A percentile compares a stretch with the other conserved stretches of the same genome.
phyloP scores from a whole-genome alignment of 1,140 invertebrate genomes.

The Apis dorsata region DNA sequence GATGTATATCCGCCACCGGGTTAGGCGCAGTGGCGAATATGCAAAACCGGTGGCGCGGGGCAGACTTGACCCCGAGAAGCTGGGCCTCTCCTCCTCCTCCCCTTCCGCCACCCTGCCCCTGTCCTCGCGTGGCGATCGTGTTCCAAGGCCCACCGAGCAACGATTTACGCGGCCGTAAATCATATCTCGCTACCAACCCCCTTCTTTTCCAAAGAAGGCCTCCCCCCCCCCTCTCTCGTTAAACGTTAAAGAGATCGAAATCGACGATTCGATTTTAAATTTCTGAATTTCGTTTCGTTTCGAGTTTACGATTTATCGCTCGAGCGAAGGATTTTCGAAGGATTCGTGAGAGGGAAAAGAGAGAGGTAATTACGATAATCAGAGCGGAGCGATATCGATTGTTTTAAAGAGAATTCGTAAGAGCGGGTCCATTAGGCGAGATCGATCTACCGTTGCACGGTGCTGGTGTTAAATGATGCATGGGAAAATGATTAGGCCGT shows the following conservation, averaged over 20 bases:
- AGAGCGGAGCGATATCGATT: slow-evolving; percentile 34
- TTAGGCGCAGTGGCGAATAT: slow-evolving; percentile 72
- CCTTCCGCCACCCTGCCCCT: slow-evolving; percentile 11
- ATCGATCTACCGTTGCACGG: slow-evolving; percentile 48
- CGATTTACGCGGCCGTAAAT: slow-evolving; percentile 67
- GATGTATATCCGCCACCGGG: slow-evolving; percentile 77
- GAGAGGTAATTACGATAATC: slow-evolving; percentile 5
- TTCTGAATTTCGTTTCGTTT: too few relatives aligned
- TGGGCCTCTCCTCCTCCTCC: slow-evolving; percentile 11
- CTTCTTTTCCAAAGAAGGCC: too few relatives aligned
- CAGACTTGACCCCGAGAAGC: slow-evolving; percentile 45
- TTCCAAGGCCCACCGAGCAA: slow-evolving; percentile 39
- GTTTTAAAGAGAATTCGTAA: slow-evolving; percentile 36
- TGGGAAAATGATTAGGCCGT: slow-evolving; percentile 56
- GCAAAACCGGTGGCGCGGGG: slow-evolving; percentile 71
- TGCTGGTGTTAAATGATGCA: slow-evolving; percentile 55
- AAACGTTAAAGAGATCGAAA: slow-evolving; percentile 15
- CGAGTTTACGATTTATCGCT: too few relatives aligned
- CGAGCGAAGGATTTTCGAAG: too few relatives aligned
- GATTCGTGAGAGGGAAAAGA: too few relatives aligned
- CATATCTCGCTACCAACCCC: slow-evolving; percentile 40
- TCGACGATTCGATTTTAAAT: too few relatives aligned
- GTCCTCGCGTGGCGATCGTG: slow-evolving; percentile 18
- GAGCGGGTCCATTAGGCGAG: slow-evolving; percentile 17
- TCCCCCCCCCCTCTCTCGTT: slow-evolving; percentile 42